A percentile compares a stretch with the other conserved stretches of the same genome.
These are phyloP conservation scores for Potorous gilbertii DNA, from an alignment of 2,797 vertebrate species.

Conservation along the genomic window DNA sequence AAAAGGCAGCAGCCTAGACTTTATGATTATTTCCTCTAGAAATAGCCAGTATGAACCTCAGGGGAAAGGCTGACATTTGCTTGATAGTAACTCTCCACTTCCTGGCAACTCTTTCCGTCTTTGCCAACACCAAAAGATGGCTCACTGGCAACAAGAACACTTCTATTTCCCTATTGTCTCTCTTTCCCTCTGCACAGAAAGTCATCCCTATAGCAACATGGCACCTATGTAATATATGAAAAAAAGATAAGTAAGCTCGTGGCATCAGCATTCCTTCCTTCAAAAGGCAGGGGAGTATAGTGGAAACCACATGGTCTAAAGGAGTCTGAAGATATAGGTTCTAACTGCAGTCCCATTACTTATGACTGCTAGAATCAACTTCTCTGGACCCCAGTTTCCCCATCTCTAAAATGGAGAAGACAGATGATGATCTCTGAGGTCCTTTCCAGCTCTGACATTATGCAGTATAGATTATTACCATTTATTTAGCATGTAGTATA, in stretches of 20 bases:
- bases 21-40: not conserved
- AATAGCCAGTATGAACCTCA: not conserved
- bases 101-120: not conserved
- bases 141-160: slow-evolving; percentile 3
- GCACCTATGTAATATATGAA: not conserved
- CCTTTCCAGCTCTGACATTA: not conserved
- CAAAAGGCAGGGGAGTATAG: not conserved
- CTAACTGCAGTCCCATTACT: not conserved
- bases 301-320: not conserved
- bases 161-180: slow-evolving; percentile 3
- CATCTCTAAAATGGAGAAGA: not conserved
- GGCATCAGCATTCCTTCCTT: not conserved
- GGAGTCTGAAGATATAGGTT: not conserved
- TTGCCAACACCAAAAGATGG: not conserved
- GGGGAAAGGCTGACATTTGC: not conserved
- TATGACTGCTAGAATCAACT: not conserved
- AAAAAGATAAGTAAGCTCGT: slow-evolving; percentile 10
- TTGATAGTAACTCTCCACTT: not conserved
- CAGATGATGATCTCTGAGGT: not conserved
- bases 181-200: not conserved
- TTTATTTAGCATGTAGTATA: not conserved
- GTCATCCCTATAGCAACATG: slow-evolving; percentile 47
- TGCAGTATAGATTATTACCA: not conserved
- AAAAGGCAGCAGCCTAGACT: not conserved
- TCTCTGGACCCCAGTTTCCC: not conserved